Percentiles rank a stretch among this genome's conserved stretches.
Conservation (phyloP, 2,888 invertebrate genomes). For the Rhagium mordax region DNA sequence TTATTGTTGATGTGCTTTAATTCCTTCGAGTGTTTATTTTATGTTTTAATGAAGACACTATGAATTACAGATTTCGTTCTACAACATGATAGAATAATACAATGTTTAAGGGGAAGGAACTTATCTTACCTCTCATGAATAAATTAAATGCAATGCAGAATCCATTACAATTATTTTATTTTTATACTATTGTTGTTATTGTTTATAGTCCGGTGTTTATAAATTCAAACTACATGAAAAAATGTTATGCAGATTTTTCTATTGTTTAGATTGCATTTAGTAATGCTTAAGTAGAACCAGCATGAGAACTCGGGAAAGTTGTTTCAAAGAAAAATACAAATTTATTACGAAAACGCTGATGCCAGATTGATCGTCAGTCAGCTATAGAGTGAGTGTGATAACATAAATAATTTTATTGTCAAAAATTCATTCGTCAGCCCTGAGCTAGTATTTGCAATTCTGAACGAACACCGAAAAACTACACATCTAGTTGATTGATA, state of each 20-base stretch:
- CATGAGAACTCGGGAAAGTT: not conserved
- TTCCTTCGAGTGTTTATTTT: not conserved
- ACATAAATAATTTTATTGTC: no score
- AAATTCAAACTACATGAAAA: not conserved
- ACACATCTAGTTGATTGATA: no score
- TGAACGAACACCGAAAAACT: no score
- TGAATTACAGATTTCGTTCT: conserved; percentile 17
- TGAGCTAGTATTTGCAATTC: no score
- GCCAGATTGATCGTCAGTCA: not conserved
- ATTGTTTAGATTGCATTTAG: not conserved
- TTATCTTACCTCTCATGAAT: conserved; percentile 27
- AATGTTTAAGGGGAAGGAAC: conserved; percentile 28
- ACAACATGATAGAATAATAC: conserved; percentile 16
- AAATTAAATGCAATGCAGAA: conserved; percentile 22
- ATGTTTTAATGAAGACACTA: conserved; percentile 20
- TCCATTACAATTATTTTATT: conserved; percentile 10
- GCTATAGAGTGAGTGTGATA: not conserved
- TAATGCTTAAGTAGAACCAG: not conserved
- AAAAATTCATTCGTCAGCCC: no score
- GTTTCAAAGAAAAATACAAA: not conserved
- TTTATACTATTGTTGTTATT: conserved; percentile 9
- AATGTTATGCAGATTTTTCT: not conserved
- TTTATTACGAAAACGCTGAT: not conserved
- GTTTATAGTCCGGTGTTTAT: conserved; percentile 12
- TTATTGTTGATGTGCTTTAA: conserved; percentile 9